Evolutionary conservation across 2,797 vertebrate species (phyloP), one percentile per base, ranked within the genome.

Genomic region (Brachyrhaphis roseni): DNA sequence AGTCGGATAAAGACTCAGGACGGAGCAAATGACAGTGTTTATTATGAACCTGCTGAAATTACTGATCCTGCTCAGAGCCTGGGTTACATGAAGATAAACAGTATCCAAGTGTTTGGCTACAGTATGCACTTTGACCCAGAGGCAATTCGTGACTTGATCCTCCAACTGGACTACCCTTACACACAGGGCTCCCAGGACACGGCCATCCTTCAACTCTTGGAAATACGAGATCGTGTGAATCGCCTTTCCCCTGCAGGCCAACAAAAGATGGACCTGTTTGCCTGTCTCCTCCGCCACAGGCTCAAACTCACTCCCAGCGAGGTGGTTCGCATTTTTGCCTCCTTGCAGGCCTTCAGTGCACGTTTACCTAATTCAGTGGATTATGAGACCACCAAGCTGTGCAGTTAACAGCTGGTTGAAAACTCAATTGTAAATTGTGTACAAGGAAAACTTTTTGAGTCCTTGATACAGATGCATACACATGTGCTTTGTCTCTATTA

Each of bases 91-190:
- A 99, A 99, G 94, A 99, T 99, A 90, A 98, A 98, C 92, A 97
- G 97, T 92, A 98, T 99, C 84, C 98, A 98, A 94, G 98, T 99
- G 82, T 99, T 99, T 83, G 98, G 98, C 91, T 99, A 99, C 94
- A 99, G 98, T 96, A 99, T 99, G 98, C 98, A 98, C 94, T 99
- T 99, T 41, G 98, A 99, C 92, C 97, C 98, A 0, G 98, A 99
- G 82, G 98, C 98, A 0, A 99, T 99, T 72, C 96, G 98, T 72
- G 98, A 99, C 90, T 94, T 99, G 92, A 99, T 99, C 84, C 94
- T 99, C 86, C 98, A 99, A 92, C 93, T 99, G 94, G 98, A 99
- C 94, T 99, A 99, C 91, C 98, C 98, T 1, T 98, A 99, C 53
- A 98, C 98, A 79, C 97, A 97, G 95, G 98, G 98, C 77, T 99